These are phyloP conservation scores for Uria aalge DNA, from an alignment of 2,113 vertebrate species.

Conservation along the genomic window DNA sequence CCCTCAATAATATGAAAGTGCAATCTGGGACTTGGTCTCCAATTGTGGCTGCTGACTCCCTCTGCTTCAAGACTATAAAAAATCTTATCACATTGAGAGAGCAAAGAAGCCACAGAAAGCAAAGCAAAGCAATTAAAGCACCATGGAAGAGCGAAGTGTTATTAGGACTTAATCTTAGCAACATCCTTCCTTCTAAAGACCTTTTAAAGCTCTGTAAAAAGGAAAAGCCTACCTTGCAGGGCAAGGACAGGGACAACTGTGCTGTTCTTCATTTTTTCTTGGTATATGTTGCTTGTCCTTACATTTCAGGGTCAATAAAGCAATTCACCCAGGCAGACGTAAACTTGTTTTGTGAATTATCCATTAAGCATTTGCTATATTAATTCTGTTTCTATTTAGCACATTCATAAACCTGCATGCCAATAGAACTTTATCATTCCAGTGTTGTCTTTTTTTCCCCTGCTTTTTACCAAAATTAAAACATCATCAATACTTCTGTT, in stretches of 20 bases:
- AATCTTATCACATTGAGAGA: background rate
- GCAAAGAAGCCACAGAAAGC: background rate
- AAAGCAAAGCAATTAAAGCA: background rate
- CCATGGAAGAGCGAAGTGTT: background rate
- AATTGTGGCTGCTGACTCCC: background rate
- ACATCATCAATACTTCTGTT: background rate
- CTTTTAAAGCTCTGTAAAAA: background rate
- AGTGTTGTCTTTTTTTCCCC: background rate
- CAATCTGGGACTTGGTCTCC: background rate
- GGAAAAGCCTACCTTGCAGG: background rate
- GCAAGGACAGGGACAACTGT: background rate
- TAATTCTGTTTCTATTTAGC: background rate
- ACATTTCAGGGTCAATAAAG: constrained; percentile 3
- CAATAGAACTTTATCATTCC: background rate
- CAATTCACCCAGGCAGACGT: background rate
- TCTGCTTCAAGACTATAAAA: background rate
- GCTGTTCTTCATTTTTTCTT: background rate
- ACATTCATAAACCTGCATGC: background rate
- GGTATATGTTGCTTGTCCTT: background rate
- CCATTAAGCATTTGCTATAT: background rate
- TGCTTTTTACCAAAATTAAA: background rate
- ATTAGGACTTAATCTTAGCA: background rate
- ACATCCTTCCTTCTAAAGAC: background rate
- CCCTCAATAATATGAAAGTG: background rate
- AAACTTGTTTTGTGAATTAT: background rate